phyloP scores from a whole-genome alignment of 53 echinoderm and acorn worm species.

The Stichopus horrens region DNA sequence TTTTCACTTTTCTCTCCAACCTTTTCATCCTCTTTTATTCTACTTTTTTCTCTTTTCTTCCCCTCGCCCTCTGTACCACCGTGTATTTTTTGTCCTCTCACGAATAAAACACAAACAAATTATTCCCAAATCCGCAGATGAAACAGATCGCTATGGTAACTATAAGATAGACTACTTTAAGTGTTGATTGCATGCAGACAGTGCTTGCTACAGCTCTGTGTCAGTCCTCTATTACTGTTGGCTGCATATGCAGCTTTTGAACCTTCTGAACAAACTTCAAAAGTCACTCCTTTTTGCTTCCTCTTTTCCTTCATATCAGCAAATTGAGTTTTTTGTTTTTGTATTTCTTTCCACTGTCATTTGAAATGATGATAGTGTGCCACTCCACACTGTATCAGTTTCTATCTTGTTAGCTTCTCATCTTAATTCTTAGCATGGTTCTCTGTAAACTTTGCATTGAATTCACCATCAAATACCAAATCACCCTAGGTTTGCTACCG shows the following conservation, averaged over 20 bases:
- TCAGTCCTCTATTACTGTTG: background rate
- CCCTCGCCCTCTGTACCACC: background rate
- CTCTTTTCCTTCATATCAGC: background rate
- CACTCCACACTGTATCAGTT: background rate
- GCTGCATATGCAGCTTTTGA: slow-evolving; percentile 16
- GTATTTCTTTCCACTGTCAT: too few species aligned
- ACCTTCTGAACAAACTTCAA: slow-evolving; percentile 26
- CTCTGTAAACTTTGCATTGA: background rate
- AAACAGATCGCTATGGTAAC: slow-evolving; percentile 40
- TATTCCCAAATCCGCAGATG: slow-evolving; percentile 17
- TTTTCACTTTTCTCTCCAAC: slow-evolving; percentile 1
- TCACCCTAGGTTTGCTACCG: background rate
- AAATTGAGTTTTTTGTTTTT: background rate
- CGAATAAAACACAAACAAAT: slow-evolving; percentile 19
- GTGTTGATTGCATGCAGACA: slow-evolving; percentile 42
- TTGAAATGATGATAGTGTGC: background rate
- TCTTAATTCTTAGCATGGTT: background rate
- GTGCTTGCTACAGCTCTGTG: slow-evolving; percentile 41
- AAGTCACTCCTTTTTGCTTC: slow-evolving; percentile 25
- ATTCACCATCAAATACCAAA: background rate
- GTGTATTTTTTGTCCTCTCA: slow-evolving; percentile 24
- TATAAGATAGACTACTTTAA: slow-evolving; percentile 31
- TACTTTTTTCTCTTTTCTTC: slow-evolving; percentile 12
- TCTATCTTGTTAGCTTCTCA: background rate
- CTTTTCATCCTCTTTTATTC: slow-evolving; percentile 10